Evolutionary conservation across 2,888 invertebrate species (phyloP), one percentile per base, ranked within the genome.

Genomic region (Argyra leucocephala): DNA sequence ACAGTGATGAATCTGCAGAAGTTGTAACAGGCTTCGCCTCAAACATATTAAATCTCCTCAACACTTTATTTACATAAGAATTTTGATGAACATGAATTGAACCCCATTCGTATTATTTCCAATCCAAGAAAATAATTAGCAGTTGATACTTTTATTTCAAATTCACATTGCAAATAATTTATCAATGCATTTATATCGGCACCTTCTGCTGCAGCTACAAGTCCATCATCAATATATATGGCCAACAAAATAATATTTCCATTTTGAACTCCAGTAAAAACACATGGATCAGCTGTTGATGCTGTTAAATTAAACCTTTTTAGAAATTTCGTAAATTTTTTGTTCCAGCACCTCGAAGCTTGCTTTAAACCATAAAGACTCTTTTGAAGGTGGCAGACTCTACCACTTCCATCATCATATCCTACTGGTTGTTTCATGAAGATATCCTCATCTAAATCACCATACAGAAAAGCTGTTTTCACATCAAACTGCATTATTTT

Each of bases 171-270:
- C n/a, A n/a, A n/a, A n/a, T n/a, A n/a, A n/a, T n/a, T n/a, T n/a
- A n/a, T n/a, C n/a, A n/a, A n/a, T n/a, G n/a, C n/a, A n/a, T n/a
- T n/a, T n/a, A n/a, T n/a, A n/a, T n/a, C n/a, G n/a, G n/a, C n/a
- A n/a, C n/a, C n/a, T n/a, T n/a, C n/a, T n/a, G n/a, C n/a, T n/a
- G n/a, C n/a, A n/a, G n/a, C n/a, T n/a, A n/a, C n/a, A n/a, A n/a
- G n/a, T 9, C 72, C 72, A 66, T 73, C 72, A 65, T 74, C 73
- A 23, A 75, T 71, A 67, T 72, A 74, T 18, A 73, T 68, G 7
- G 69, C 69, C 4, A 73, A 21, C 15, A 73, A 67, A 6, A 70
- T 61, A 18, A 59, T 61, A n/a, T 21, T 64, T 57, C 67, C 63
- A 24, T 62, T 64, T 59, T 65, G 64, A 57, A 67, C 48, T 18